Evolutionary conservation across 2,888 invertebrate genomes (phyloP), one percentile per base, ranked within the genome.

Genomic region (Drosophila kambysellisi): DNA sequence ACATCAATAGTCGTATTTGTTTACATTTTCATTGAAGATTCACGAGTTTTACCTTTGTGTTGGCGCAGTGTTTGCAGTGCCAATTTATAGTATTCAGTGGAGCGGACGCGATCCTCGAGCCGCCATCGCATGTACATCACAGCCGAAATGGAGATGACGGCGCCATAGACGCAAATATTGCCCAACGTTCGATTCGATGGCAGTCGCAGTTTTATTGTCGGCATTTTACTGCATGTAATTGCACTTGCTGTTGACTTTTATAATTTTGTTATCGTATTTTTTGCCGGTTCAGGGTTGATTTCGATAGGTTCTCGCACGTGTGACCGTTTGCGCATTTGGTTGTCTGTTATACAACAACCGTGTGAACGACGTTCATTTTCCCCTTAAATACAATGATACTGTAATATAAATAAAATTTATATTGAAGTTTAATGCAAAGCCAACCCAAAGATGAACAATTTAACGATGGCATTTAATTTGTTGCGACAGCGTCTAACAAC

Each of bases 101-200:
- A 89, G 79, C 94, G 94, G 37, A 96, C 92, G 63, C 94, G 94
- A 17, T 94, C 93, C 70, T 95, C 94, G 8, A 95, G 91, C 86
- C 94, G 94, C 79, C 92, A 94, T 83, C 91, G 86, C 91, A 93
- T 91, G 51, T 91, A 93, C 92, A 93, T 91, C 1, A 90, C 92
- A 17, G 89, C 90, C 0, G 93, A 88, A 25, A 93, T 88, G 11
- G 92, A 89, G 12, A 94, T 91, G 8, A 96, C 77, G 17, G 95
- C 96, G 48, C 96, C 95, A 91, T 95, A 94, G 12, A 95, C 94
- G 54, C 95, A 96, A 57, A 96, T 94, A 94, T 95, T 95, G 15
- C 94, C 94, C 32, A 97, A 93, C 41, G 94, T 95, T 79, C 91
- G 92, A 76, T 94, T 95, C 5, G 95, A 92, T 56, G 93, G 92